phyloP scores from a whole-genome alignment of 1,140 invertebrate genomes.

The Caenorhabditis latens region DNA sequence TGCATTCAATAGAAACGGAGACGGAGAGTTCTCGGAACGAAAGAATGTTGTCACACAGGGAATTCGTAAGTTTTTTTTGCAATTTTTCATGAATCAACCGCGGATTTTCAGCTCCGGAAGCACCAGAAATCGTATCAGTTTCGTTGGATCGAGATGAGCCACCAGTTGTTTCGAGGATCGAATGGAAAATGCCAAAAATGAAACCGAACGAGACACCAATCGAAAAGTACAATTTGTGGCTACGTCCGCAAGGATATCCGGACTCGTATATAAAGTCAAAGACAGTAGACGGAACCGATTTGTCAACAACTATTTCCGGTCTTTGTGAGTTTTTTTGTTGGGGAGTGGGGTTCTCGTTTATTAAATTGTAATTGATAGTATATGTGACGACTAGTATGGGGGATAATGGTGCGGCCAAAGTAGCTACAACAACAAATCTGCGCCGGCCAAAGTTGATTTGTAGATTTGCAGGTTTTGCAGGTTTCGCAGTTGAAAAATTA shows the following conservation, averaged over 20 bases:
- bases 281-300: conserved; percentile 68
- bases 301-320: conserved; percentile 68
- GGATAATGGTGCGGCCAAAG: too few species aligned
- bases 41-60: conserved; percentile 74
- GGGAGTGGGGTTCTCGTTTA: not conserved
- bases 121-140: conserved; percentile 74
- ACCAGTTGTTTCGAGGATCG: conserved; percentile 71
- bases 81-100: not conserved
- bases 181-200: conserved; percentile 72
- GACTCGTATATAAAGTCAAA: conserved; percentile 58
- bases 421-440: too few species aligned
- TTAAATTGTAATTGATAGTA: conserved; percentile 15
- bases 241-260: conserved; percentile 67
- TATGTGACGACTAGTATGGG: too few species aligned
- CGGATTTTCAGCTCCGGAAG: conserved; percentile 70
- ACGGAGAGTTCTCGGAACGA: conserved; percentile 71
- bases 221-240: conserved; percentile 72
- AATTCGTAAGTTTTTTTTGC: conserved; percentile 71
- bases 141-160: conserved; percentile 69
- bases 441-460: too few species aligned
- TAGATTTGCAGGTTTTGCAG: too few species aligned
- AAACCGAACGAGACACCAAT: conserved; percentile 59
- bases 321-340: conserved; percentile 68
- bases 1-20: conserved; percentile 83
- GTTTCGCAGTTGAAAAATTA: too few species aligned